phyloP scores from a whole-genome alignment of 2,797 vertebrate genomes.

The Enteromius radiatus region DNA sequence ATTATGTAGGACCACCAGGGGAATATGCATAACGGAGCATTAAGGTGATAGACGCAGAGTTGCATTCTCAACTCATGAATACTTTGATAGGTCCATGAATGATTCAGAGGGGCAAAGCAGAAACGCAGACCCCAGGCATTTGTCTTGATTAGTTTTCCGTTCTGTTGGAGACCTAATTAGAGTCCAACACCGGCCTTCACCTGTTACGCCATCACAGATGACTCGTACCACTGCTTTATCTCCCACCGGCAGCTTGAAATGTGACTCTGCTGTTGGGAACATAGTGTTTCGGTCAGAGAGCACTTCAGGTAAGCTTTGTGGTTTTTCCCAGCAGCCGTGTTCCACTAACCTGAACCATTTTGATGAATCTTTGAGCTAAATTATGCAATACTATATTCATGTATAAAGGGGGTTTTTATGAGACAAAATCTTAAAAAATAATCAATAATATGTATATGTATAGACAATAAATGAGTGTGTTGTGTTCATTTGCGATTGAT shows the following conservation, averaged over 20 bases:
- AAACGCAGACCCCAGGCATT: constrained; percentile 48
- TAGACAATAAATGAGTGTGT: neutral
- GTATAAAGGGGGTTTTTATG: neutral
- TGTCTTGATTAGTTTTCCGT: constrained; percentile 59
- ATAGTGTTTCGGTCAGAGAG: neutral
- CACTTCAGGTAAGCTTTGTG: constrained; percentile 15
- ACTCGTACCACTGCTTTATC: constrained; percentile 6
- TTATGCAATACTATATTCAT: constrained; percentile 4
- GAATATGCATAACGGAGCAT: constrained; percentile 40
- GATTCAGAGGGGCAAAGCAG: constrained; percentile 33
- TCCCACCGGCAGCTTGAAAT: constrained; percentile 34
- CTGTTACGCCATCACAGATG: constrained; percentile 53
- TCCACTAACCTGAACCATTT: neutral
- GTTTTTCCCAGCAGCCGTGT: neutral
- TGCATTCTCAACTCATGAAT: constrained; percentile 39
- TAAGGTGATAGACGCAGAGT: constrained; percentile 10
- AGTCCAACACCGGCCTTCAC: constrained; percentile 39
- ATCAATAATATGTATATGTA: neutral
- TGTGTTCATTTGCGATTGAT: neutral
- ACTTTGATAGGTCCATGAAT: constrained; percentile 49
- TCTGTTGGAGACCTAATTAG: constrained; percentile 68
- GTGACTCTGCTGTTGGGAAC: constrained; percentile 20
- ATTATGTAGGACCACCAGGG: constrained; percentile 36
- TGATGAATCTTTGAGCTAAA: neutral
- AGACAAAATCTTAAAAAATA: neutral